Base-by-base conservation (phyloP, 2,888 invertebrate species). In the Ormyrus pomaceus region DNA sequence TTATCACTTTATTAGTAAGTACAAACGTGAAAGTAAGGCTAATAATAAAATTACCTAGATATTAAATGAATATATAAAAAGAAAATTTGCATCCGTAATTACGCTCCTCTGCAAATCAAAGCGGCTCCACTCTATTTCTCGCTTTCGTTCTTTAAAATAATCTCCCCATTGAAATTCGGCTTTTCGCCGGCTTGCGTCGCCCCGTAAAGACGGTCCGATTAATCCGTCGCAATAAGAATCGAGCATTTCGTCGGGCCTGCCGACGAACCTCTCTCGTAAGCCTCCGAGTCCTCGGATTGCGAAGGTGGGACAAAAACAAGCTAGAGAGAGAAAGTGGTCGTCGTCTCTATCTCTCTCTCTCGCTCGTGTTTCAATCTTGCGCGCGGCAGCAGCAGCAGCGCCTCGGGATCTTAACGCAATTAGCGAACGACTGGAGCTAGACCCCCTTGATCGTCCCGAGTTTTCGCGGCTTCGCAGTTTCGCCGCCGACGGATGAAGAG, bases 331-430 rank as follows among this genome's bases (percentile, higher is more conserved):
- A 19, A 19, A 19, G 19, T 19, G 19, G 19, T 19, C 19, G 19
- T 19, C 19, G 1, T 19, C 19, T 19, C 19, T 19, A 19, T 19
- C 19, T 19, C 19, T 19, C 19, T 19, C 19, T 19, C 6, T 10
- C 5, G 1, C 2, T 53, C 61, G 45, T 46, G 62, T 55, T 69
- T 76, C 62, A 76, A 62, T 76, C 55, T 56, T 19, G 48, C 55
- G 45, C 9, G 50, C 8, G 10, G n/a, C 45, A 34, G 48, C 11
- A 34, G 48, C 11, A 56, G 45, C 50, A 62, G 56, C 53, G 72
- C 76, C 71, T 80, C 70, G 53, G 55, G 71, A 76, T 72, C 68
- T 80, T 68, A 76, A 72, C 68, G 66, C 76, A 80, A 72, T 79
- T 79, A 70, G 62, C 68, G 34, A 62, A 19, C 19, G 19, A 19